Evolutionary conservation across 2,797 vertebrate species (phyloP), one percentile per base, ranked within the genome.

Genomic region (Gymnoscopelus microlampas): DNA sequence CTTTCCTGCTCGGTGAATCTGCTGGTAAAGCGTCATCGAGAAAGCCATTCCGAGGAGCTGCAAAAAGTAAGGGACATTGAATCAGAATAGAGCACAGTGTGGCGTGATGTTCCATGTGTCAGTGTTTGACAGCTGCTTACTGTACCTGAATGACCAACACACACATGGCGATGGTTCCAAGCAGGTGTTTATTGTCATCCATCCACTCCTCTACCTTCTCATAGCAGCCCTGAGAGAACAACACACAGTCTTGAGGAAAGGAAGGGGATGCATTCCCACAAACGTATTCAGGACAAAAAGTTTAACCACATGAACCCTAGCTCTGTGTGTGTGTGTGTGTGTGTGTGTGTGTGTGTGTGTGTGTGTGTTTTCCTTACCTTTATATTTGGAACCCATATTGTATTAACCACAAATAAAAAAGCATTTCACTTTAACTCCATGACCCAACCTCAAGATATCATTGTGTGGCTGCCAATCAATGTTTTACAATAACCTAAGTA

Each of bases 21-120:
- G 97, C 77, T 99, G 97, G 92, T 98, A 99, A 19, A 99, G 94
- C 1, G 96, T 99, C 97, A 99, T 99, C 66, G 98, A 98, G 90
- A 99, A 99, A 15, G 97, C 98, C 97, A 99, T 98, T 44, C 97
- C 98, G 32, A 99, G 95, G 71, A 99, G 96, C 98, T 99, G 92
- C 26, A 89, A 80, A 83, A 39, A 91, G 32, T 63, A 69, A 66
- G 56, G 35, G 32, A 7, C n/a, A 51, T 70, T n/a, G 7, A 50
- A 24, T 58, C 13, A 60, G 39, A 32, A 26, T 29, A 39, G 39
- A 39, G 9, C 24, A 82, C 60, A 11, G n/a, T 32, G 23, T 53
- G 60, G 4, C 53, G 11, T n/a, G 58, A 8, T n/a, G 13, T 3
- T 51, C n/a, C n/a, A 51, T 51, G 48, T 49, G 13, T 3, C 13